These are phyloP conservation scores for Melanogrammus aeglefinus DNA, from an alignment of 2,797 vertebrate species.

Conservation along the genomic window DNA sequence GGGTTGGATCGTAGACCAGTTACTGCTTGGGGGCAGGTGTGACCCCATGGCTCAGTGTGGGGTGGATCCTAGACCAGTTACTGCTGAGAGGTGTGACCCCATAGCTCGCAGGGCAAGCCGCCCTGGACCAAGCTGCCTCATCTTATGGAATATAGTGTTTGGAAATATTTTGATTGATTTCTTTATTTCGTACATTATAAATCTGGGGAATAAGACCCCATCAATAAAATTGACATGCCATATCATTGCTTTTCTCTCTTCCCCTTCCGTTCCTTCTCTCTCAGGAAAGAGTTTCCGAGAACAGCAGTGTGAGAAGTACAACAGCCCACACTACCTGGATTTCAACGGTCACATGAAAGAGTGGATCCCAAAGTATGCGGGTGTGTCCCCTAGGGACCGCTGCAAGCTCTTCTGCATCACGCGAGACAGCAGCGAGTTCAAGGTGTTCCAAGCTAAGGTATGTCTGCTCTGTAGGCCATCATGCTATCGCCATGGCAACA, in stretches of 20 bases:
- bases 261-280: conserved; percentile 8
- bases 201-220: background rate
- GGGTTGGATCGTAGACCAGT: no score
- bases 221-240: background rate
- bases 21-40: no score
- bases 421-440: conserved; percentile 88
- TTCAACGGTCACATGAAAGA: conserved; percentile 78
- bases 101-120: no score
- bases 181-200: no score
- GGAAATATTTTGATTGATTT: no score
- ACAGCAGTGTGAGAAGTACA: conserved; percentile 93
- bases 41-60: no score
- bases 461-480: background rate
- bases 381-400: conserved; percentile 89
- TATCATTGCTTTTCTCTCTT: background rate
- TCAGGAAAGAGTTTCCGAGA: conserved; percentile 92
- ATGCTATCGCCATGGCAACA: background rate
- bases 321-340: conserved; percentile 82
- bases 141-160: no score
- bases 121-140: no score
- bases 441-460: conserved; percentile 95
- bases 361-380: conserved; percentile 94
- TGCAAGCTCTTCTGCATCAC: conserved; percentile 93
- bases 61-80: no score
- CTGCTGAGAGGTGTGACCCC: no score